Evolutionary conservation across 1,140 invertebrate species (phyloP).

Genomic region (Heliconius hermathena): DNA sequence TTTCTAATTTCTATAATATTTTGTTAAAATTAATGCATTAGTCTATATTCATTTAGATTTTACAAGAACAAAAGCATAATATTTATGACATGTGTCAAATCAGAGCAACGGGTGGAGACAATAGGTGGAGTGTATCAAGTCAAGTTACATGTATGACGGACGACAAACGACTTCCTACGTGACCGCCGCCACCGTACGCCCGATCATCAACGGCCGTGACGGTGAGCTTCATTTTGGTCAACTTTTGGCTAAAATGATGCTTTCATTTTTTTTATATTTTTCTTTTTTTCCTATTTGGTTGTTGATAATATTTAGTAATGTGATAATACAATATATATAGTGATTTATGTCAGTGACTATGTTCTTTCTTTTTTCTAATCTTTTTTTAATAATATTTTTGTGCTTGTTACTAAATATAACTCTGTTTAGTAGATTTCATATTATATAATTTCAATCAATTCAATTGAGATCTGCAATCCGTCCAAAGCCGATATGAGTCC

Average conservation of each 20-base stretch:
- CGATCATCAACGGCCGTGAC: conserved; percentile 53
- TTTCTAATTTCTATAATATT: too few species aligned
- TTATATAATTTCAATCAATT: too few species aligned
- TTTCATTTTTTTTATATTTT: neutral
- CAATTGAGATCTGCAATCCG: too few species aligned
- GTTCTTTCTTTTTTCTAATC: too few species aligned
- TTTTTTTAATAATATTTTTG: too few species aligned
- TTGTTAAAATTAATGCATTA: neutral
- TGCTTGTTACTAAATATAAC: too few species aligned
- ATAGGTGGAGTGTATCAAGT: conserved; percentile 51
- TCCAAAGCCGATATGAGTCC: too few species aligned
- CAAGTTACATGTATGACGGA: conserved; percentile 50
- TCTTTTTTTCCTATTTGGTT: neutral
- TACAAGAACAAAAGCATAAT: conserved; percentile 7
- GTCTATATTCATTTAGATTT: neutral
- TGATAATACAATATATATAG: too few species aligned
- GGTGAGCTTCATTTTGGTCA: conserved; percentile 54
- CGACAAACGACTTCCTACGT: conserved; percentile 60
- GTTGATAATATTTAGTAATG: neutral
- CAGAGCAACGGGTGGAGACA: conserved; percentile 46
- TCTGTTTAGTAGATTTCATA: too few species aligned
- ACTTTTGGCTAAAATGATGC: conserved; percentile 45
- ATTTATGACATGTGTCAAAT: conserved; percentile 45
- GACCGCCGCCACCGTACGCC: conserved; percentile 41
- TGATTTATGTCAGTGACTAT: too few species aligned